Evolutionary conservation across 1,140 invertebrate species (phyloP).

Genomic region (Phenacoccus solenopsis): DNA sequence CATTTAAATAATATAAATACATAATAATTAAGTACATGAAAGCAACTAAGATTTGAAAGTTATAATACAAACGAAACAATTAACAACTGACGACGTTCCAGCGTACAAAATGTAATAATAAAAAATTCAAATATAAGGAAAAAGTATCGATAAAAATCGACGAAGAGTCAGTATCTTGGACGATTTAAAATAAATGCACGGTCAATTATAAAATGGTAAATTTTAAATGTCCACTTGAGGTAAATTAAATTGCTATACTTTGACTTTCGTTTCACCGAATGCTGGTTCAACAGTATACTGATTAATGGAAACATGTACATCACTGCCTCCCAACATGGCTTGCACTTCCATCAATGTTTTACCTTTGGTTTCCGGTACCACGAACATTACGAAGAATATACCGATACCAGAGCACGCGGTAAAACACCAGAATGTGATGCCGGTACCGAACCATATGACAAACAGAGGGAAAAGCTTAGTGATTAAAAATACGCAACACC

Average conservation of each 20-base stretch:
- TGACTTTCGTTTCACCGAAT: background rate
- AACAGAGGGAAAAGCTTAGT: conserved; percentile 65
- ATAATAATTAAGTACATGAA: no score
- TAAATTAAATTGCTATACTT: background rate
- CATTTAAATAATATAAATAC: no score
- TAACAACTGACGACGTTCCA: no score
- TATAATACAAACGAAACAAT: no score
- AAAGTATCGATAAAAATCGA: no score
- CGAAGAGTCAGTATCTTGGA: no score
- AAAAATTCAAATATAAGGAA: no score
- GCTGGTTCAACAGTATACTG: background rate
- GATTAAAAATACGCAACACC: conserved; percentile 65
- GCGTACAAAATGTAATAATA: no score
- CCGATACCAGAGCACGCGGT: conserved; percentile 53
- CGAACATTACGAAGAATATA: conserved; percentile 54
- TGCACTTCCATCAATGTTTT: conserved; percentile 75
- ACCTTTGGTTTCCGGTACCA: conserved; percentile 83
- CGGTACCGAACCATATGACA: conserved; percentile 40
- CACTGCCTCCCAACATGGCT: conserved; percentile 38
- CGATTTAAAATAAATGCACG: no score
- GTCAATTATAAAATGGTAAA: no score
- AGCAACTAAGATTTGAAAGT: no score
- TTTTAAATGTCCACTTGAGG: background rate
- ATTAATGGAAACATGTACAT: background rate
- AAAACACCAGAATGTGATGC: conserved; percentile 68